Evolutionary conservation across 2,888 invertebrate species (phyloP), one percentile per base, ranked within the genome.

Genomic region (Pemphredon lugubris): DNA sequence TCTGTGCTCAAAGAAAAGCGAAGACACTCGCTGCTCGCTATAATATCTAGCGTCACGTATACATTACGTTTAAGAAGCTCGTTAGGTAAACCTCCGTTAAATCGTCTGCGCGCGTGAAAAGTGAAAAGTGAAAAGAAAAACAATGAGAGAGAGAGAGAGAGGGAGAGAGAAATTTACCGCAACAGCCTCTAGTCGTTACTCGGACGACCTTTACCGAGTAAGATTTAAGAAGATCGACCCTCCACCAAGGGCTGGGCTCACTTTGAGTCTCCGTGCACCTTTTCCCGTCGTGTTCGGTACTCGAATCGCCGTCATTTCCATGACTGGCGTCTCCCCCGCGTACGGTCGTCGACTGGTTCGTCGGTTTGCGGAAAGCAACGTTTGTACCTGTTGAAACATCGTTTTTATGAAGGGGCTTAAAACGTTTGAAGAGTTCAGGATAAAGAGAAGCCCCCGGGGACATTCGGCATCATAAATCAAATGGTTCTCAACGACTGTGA

Each of bases 211-310:
- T 94, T 55, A 97, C 94, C 0, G 96, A 93, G 88, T 97, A 97
- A 23, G 96, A 94, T 63, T 94, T 91, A 37, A 97, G 91, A 45
- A 97, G 91, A 88, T 97, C 96, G 6, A 97, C 97, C 82, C 95
- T 94, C 97, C 97, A 97, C 96, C 97, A 97, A 0, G 97, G 97
- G 18, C 96, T 96, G 0, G 95, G 94, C 86, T 97, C 97, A 68
- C 95, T 93, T 87, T 95, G 95, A 0, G 97, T 97, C 91, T 97
- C 97, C 0, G 96, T 96, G 89, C 97, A 97, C 72, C 95, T 92
- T 86, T 95, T 94, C 11, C 96, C 96, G 82, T 97, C 97, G 85
- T 97, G 96, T 67, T 96, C 95, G 34, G 96, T 94, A 70, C 94
- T 94, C 78, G 92, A 92, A 87, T 96, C 96, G 1, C 97, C 97